Percentiles rank a stretch among this genome's conserved stretches.
Evolutionary conservation across 2,113 vertebrate genomes (phyloP).

Genomic region (Puma concolor): DNA sequence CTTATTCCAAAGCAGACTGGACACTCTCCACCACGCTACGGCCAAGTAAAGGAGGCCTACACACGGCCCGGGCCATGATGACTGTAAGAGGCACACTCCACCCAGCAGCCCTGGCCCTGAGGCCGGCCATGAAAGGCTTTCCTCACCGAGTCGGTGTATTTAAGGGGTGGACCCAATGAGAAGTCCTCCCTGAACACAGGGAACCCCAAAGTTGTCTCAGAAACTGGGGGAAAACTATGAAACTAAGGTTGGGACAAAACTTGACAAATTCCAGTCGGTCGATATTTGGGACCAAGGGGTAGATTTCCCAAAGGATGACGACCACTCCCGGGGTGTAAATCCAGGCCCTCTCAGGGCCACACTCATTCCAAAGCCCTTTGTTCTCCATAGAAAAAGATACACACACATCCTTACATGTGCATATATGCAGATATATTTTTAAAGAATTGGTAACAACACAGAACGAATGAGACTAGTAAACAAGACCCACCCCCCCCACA

Average conservation of each 20-base stretch:
- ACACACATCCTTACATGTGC: not conserved
- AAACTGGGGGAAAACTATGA: not conserved
- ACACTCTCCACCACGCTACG: not conserved
- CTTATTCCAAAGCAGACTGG: not conserved
- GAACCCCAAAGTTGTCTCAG: not conserved
- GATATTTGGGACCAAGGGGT: not conserved
- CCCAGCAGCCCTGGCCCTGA: not conserved
- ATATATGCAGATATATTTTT: not conserved
- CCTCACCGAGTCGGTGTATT: not conserved
- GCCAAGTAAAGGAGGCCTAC: not conserved
- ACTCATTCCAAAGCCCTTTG: not conserved
- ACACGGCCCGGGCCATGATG: rapidly evolving
- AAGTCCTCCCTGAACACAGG: not conserved
- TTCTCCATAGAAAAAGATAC: not conserved
- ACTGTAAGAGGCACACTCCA: not conserved
- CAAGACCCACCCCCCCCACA: not conserved
- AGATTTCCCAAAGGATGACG: not conserved
- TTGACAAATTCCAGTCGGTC: not conserved
- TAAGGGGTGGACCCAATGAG: not conserved
- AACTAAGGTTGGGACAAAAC: not conserved
- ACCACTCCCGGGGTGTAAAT: not conserved
- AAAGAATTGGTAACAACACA: not conserved
- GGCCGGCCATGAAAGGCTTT: not conserved
- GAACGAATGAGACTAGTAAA: not conserved
- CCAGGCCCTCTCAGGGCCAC: not conserved